These are phyloP conservation scores for Cataglyphis altisquamis DNA, from an alignment of 2,888 invertebrate species.

Conservation along the genomic window DNA sequence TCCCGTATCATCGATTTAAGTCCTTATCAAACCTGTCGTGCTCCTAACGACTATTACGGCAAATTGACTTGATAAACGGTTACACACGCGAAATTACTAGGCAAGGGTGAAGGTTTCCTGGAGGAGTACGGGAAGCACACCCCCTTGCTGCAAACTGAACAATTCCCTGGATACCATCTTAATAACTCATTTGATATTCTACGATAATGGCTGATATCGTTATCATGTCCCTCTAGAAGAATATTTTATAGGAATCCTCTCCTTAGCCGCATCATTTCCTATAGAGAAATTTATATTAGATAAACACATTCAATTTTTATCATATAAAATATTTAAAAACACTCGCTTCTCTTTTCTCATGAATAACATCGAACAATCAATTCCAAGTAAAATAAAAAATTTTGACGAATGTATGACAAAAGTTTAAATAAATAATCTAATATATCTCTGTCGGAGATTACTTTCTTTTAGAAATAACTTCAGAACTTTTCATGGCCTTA, in stretches of 20 bases:
- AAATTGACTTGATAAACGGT: constrained; percentile 52
- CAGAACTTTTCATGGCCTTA: neutral
- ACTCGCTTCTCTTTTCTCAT: neutral
- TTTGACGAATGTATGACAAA: neutral
- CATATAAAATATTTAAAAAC: neutral
- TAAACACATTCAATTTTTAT: neutral
- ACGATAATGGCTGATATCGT: constrained; percentile 33
- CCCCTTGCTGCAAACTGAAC: constrained; percentile 23
- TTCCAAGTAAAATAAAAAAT: neutral
- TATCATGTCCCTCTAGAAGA: neutral
- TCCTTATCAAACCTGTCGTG: constrained; percentile 58
- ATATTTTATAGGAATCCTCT: constrained; percentile 1
- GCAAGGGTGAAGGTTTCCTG: neutral
- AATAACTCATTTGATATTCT: constrained; percentile 47
- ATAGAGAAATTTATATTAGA: neutral
- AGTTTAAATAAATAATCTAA: neutral
- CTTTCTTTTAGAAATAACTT: neutral
- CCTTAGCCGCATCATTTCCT: neutral
- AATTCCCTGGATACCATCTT: constrained; percentile 28
- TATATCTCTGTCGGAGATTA: too few species aligned
- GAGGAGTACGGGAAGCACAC: neutral
- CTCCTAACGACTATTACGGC: constrained; percentile 52
- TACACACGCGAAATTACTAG: constrained; percentile 37
- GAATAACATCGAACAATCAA: neutral
- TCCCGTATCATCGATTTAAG: constrained; percentile 58